Conservation (phyloP, 2,888 invertebrate genomes). For the Biston betularia region DNA sequence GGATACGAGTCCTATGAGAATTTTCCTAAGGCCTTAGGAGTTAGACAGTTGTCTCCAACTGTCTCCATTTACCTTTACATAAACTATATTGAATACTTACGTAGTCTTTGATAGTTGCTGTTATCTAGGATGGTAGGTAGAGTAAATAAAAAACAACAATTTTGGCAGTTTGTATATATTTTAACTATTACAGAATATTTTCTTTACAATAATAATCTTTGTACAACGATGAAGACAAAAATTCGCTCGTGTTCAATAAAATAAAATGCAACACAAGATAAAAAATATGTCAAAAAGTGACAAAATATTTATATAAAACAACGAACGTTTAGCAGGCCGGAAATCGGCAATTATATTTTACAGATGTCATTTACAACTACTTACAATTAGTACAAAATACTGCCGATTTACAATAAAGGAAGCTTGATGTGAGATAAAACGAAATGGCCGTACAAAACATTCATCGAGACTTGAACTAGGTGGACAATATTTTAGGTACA, state of each 20-base stretch:
- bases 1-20: too few relatives aligned
- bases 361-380: constrained; percentile 48
- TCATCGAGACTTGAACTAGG: neutral
- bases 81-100: too few relatives aligned
- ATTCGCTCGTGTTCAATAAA: constrained; percentile 76
- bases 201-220: constrained; percentile 79
- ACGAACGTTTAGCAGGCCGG: constrained; percentile 47
- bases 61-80: too few relatives aligned
- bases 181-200: constrained; percentile 76
- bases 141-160: constrained; percentile 52
- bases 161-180: constrained; percentile 83
- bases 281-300: constrained; percentile 66
- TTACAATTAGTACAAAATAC: constrained; percentile 35
- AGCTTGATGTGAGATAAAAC: neutral
- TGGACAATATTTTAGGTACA: neutral
- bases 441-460: neutral
- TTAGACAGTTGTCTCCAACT: too few relatives aligned
- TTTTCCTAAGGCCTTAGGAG: too few relatives aligned
- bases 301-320: constrained; percentile 65
- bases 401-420: constrained; percentile 3
- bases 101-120: too few relatives aligned
- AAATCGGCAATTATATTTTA: constrained; percentile 53
- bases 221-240: constrained; percentile 75
- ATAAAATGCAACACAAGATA: constrained; percentile 78
- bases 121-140: too few relatives aligned